Conservation (phyloP, 2,888 invertebrate species). For the Thecocarcelia acutangulata region DNA sequence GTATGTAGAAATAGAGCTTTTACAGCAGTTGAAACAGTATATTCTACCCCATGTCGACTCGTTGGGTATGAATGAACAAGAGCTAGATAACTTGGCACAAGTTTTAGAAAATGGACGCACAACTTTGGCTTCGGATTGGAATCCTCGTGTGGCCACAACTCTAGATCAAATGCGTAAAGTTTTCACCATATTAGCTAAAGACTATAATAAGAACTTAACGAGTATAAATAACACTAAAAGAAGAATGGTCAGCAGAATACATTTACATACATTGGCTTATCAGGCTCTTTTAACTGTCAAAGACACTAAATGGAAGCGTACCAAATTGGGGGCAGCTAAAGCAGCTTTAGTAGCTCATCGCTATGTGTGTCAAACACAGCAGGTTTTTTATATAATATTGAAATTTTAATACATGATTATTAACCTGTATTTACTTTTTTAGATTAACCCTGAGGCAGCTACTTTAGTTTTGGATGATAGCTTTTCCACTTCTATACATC, state of each 20-base stretch:
- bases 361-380: slow-evolving; percentile 88
- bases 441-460: slow-evolving; percentile 80
- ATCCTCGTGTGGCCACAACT: slow-evolving; percentile 89
- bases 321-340: slow-evolving; percentile 90
- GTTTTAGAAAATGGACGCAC: slow-evolving; percentile 87
- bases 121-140: slow-evolving; percentile 88
- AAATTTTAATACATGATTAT: not conserved
- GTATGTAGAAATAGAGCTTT: slow-evolving; percentile 87
- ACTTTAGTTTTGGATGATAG: slow-evolving; percentile 90
- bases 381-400: slow-evolving; percentile 72
- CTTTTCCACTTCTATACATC: slow-evolving; percentile 87
- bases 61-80: slow-evolving; percentile 94
- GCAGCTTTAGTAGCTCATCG: slow-evolving; percentile 91
- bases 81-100: slow-evolving; percentile 88
- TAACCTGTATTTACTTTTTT: not conserved
- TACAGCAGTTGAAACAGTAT: slow-evolving; percentile 85
- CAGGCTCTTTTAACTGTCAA: slow-evolving; percentile 90
- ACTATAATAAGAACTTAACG: slow-evolving; percentile 75
- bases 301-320: slow-evolving; percentile 88
- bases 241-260: slow-evolving; percentile 87
- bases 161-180: slow-evolving; percentile 91
- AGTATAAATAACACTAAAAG: slow-evolving; percentile 78
- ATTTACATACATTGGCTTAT: slow-evolving; percentile 93
- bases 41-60: slow-evolving; percentile 90
- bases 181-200: slow-evolving; percentile 80